A percentile compares a stretch with the other conserved stretches of the same genome.
These are phyloP conservation scores for Cyprinus carpio DNA, from an alignment of 2,113 vertebrate genomes.

Conservation along the genomic window DNA sequence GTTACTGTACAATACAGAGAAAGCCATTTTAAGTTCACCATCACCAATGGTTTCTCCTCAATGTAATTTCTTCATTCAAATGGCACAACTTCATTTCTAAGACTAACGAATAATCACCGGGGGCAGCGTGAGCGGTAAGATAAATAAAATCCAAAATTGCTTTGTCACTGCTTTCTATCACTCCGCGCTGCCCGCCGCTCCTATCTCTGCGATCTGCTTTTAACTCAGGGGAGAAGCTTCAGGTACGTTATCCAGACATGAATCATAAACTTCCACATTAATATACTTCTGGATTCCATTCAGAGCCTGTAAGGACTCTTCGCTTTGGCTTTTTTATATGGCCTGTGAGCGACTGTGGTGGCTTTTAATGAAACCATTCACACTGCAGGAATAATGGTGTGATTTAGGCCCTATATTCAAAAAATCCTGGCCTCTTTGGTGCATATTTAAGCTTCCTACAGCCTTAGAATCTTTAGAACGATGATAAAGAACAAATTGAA, in stretches of 20 bases:
- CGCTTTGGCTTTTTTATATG: conserved; percentile 48
- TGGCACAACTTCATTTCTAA: conserved; percentile 56
- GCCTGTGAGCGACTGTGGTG: conserved; percentile 23
- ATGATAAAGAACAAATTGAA: not conserved
- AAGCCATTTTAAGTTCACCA: not conserved
- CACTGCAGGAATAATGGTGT: conserved; percentile 56
- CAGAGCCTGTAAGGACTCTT: conserved; percentile 47
- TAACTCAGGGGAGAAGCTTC: conserved; percentile 58
- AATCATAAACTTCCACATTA: conserved; percentile 64
- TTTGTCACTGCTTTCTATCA: conserved; percentile 65
- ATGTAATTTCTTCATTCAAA: conserved; percentile 29
- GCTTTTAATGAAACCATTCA: conserved; percentile 47
- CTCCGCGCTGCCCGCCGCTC: conserved; percentile 62
- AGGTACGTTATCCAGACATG: conserved; percentile 68
- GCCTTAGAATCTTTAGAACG: conserved; percentile 34
- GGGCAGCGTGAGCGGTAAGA: conserved; percentile 65
- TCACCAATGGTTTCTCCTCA: not conserved
- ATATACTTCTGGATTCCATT: conserved; percentile 56
- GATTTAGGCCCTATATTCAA: conserved; percentile 33
- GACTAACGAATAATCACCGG: conserved; percentile 65
- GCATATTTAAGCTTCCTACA: conserved; percentile 48
- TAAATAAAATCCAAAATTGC: conserved; percentile 75
- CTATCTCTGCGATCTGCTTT: conserved; percentile 66
- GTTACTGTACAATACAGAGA: not conserved
- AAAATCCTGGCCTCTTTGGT: conserved; percentile 12